Percentiles rank a stretch among this genome's conserved stretches.
Evolutionary conservation across 1,140 invertebrate genomes (phyloP).

Genomic region (Geopemphigus sp.): DNA sequence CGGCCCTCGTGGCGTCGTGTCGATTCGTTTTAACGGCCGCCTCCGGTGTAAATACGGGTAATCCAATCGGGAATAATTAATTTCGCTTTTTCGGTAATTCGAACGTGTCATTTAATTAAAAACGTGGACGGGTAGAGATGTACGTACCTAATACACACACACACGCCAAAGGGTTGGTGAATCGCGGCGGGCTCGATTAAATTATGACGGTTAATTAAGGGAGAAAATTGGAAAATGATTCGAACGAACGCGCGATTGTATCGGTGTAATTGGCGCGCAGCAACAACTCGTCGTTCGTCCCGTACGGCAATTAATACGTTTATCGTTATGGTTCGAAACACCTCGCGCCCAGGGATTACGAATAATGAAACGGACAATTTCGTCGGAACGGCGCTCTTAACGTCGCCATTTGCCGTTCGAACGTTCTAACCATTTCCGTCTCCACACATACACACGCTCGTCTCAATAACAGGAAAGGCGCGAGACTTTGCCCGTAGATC

Average conservation of each 20-base stretch:
- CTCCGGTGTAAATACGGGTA: neutral
- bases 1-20: neutral
- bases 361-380: no score
- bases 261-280: conserved; percentile 16
- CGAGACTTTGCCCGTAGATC: no score
- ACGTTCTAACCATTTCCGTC: no score
- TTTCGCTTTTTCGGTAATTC: conserved; percentile 12
- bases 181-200: neutral
- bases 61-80: conserved; percentile 21
- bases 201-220: conserved; percentile 34
- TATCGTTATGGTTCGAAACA: no score
- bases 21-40: neutral
- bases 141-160: no score
- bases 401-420: no score
- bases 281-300: conserved; percentile 19
- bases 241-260: neutral
- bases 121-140: neutral
- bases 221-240: conserved; percentile 30
- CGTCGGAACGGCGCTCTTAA: no score
- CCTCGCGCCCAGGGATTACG: no score
- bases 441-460: no score
- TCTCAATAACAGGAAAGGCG: no score
- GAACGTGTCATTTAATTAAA: conserved; percentile 10
- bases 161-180: neutral
- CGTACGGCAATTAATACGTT: no score